phyloP scores from a whole-genome alignment of 2,113 vertebrate species.

The Pseudois nayaur region DNA sequence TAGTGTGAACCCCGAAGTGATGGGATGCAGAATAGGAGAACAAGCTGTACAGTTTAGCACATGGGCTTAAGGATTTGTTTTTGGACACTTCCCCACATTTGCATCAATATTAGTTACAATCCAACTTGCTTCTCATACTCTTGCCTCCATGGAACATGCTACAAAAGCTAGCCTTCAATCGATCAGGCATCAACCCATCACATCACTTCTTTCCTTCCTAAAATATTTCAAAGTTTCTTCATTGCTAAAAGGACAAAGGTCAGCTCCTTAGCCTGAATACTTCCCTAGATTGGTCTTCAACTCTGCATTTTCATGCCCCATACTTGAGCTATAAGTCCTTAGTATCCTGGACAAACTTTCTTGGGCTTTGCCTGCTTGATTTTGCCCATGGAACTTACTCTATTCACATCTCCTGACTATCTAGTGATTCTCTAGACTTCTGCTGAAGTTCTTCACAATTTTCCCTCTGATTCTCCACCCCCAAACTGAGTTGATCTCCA shows the following conservation, averaged over 20 bases:
- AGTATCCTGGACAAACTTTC: background rate
- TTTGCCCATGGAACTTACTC: background rate
- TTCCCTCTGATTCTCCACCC: background rate
- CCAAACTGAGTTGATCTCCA: background rate
- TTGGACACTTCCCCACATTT: background rate
- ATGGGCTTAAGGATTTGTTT: background rate
- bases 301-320: background rate
- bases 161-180: background rate
- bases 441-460: background rate
- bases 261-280: background rate
- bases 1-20: background rate
- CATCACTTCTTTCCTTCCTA: background rate
- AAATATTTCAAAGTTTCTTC: background rate
- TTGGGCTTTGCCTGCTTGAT: background rate
- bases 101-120: background rate
- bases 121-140: background rate
- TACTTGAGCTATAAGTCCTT: background rate
- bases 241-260: background rate
- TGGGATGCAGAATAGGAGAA: background rate
- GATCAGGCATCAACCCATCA: background rate
- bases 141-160: background rate
- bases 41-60: background rate
- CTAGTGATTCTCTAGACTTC: background rate
- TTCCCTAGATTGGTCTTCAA: background rate
- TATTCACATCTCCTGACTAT: background rate